phyloP scores from a whole-genome alignment of 2,888 invertebrate species.

The Pardosa pseudoannulata region DNA sequence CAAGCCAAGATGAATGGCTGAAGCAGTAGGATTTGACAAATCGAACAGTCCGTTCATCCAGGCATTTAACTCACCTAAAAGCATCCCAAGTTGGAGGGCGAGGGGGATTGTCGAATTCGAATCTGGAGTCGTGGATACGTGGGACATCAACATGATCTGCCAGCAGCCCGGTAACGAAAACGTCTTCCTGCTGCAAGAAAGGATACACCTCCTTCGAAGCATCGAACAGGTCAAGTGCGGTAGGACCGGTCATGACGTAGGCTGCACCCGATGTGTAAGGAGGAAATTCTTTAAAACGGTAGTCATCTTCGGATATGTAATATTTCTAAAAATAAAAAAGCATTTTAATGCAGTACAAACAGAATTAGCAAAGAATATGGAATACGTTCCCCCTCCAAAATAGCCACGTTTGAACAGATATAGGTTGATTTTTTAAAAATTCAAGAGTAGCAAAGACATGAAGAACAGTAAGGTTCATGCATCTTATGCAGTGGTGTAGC shows the following conservation, averaged over 20 bases:
- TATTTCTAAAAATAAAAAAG: slow-evolving; percentile 73
- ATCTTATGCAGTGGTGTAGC: no score
- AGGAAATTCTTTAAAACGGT: slow-evolving; percentile 75
- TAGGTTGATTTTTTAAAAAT: no score
- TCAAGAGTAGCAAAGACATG: no score
- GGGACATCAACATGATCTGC: slow-evolving; percentile 75
- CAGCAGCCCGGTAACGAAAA: slow-evolving; percentile 77
- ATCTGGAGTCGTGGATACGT: slow-evolving; percentile 71
- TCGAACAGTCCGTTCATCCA: no score
- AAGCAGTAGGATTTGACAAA: no score
- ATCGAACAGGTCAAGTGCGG: slow-evolving; percentile 74
- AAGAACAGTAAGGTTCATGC: no score
- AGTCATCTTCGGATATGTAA: slow-evolving; percentile 75
- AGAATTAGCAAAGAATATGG: no score
- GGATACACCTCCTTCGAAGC: slow-evolving; percentile 73
- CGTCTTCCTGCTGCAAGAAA: slow-evolving; percentile 77
- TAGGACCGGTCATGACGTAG: slow-evolving; percentile 76
- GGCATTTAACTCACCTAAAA: slow-evolving; percentile 39
- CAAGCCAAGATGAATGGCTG: no score
- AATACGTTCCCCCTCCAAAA: no score
- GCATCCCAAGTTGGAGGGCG: slow-evolving; percentile 22
- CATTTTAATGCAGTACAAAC: no score
- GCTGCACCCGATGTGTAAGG: slow-evolving; percentile 77
- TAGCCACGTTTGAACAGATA: no score
- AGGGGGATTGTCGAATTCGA: slow-evolving; percentile 13